phyloP scores from a whole-genome alignment of 2,888 invertebrate species.

The Cheilosia impressa region DNA sequence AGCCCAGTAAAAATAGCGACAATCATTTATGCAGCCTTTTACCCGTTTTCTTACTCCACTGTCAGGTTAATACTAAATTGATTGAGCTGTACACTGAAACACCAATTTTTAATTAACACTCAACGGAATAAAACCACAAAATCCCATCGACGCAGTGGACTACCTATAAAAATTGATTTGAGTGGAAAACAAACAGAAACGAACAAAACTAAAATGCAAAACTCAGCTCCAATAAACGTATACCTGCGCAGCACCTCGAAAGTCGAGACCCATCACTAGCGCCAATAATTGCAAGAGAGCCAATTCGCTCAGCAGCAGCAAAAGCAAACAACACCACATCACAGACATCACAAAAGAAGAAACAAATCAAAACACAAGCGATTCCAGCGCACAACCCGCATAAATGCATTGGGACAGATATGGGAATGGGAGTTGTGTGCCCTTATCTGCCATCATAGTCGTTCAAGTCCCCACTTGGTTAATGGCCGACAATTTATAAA shows the following conservation, averaged over 20 bases:
- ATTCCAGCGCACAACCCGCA: slow-evolving; percentile 36
- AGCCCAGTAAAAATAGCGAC: slow-evolving; percentile 17
- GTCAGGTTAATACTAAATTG: slow-evolving; percentile 28
- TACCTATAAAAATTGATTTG: neutral
- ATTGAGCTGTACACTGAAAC: slow-evolving; percentile 58
- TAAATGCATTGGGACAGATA: slow-evolving; percentile 2
- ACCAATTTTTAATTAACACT: slow-evolving; percentile 63
- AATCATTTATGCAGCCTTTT: neutral
- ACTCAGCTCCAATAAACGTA: neutral
- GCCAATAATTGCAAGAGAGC: slow-evolving; percentile 68
- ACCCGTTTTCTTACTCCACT: neutral
- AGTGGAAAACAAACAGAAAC: neutral
- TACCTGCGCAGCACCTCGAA: slow-evolving; percentile 31
- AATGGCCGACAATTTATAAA: slow-evolving; percentile 72
- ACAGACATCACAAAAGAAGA: slow-evolving; percentile 38
- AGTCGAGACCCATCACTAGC: slow-evolving; percentile 63
- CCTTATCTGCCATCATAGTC: slow-evolving; percentile 47
- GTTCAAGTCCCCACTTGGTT: slow-evolving; percentile 59
- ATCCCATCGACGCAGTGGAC: neutral
- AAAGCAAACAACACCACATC: slow-evolving; percentile 40
- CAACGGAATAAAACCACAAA: slow-evolving; percentile 29
- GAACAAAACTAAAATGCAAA: slow-evolving; percentile 14
- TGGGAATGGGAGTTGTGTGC: neutral
- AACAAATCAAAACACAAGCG: slow-evolving; percentile 44
- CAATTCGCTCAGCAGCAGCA: slow-evolving; percentile 46